Conservation (phyloP, 2,888 invertebrate species). For the Doris montereyensis region DNA sequence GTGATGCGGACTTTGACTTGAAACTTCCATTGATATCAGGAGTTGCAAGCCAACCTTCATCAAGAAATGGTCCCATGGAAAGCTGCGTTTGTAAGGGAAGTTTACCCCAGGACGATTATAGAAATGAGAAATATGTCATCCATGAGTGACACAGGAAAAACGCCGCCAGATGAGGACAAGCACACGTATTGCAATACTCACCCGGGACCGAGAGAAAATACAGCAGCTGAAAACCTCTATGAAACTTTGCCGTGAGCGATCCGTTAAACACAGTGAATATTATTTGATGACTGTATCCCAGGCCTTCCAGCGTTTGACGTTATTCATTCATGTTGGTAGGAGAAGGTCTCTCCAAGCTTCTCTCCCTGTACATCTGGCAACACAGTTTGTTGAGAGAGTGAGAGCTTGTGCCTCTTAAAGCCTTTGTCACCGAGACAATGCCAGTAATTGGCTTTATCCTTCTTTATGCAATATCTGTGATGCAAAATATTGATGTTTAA, state of each 20-base stretch:
- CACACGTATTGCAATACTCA: slow-evolving; percentile 39
- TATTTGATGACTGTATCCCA: no score
- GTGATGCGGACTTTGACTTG: slow-evolving; percentile 16
- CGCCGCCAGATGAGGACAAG: slow-evolving; percentile 11
- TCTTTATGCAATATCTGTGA: no score
- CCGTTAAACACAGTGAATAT: not conserved
- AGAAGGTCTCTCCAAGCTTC: no score
- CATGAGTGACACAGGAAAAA: not conserved
- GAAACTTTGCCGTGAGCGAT: slow-evolving; percentile 30
- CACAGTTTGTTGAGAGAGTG: no score
- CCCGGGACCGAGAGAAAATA: not conserved
- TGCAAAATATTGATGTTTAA: no score
- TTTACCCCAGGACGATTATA: not conserved
- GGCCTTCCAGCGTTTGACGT: no score
- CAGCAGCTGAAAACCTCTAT: slow-evolving; percentile 28
- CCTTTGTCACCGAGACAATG: no score
- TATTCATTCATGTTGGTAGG: no score
- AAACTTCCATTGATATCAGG: slow-evolving; percentile 12
- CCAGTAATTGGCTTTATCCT: no score
- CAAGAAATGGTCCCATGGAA: not conserved
- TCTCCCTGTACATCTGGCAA: no score
- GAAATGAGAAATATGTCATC: slow-evolving; percentile 27
- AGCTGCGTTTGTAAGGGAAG: not conserved
- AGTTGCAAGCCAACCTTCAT: no score
- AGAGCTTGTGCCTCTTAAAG: no score